Evolutionary conservation across 2,888 invertebrate species (phyloP).

Genomic region (Cabera pusaria): DNA sequence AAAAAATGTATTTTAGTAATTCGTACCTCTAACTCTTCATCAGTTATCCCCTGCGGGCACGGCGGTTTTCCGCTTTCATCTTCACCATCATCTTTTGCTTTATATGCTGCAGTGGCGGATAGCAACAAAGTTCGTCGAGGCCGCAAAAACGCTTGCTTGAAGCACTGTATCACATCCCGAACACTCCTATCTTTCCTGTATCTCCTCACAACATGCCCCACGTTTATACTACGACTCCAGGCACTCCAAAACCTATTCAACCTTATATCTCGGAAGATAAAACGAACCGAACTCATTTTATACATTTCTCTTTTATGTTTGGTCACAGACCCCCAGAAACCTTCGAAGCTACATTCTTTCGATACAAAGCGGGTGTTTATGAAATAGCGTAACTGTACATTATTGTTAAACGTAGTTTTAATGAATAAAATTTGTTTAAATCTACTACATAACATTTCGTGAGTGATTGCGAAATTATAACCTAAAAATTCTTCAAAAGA

Average conservation of each 20-base stretch:
- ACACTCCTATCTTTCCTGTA: conserved; percentile 62
- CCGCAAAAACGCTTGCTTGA: conserved; percentile 60
- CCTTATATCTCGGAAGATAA: conserved; percentile 60
- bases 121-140: conserved; percentile 61
- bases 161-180: conserved; percentile 63
- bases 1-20: neutral
- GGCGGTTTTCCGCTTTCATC: conserved; percentile 25
- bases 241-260: conserved; percentile 58
- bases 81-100: conserved; percentile 45
- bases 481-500: conserved; percentile 40
- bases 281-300: conserved; percentile 55
- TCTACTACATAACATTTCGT: conserved; percentile 61
- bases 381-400: conserved; percentile 40
- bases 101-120: conserved; percentile 68
- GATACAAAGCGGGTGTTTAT: conserved; percentile 39
- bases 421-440: conserved; percentile 50
- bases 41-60: conserved; percentile 48
- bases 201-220: conserved; percentile 59
- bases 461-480: conserved; percentile 62
- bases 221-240: conserved; percentile 59
- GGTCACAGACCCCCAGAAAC: conserved; percentile 32
- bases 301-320: conserved; percentile 34
- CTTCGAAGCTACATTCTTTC: conserved; percentile 49
- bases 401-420: conserved; percentile 39
- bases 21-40: conserved; percentile 66